A percentile compares a stretch with the other conserved stretches of the same genome.
These are phyloP conservation scores for Drosophila simulans DNA, from an alignment of 1,140 invertebrate species.

Conservation along the genomic window DNA sequence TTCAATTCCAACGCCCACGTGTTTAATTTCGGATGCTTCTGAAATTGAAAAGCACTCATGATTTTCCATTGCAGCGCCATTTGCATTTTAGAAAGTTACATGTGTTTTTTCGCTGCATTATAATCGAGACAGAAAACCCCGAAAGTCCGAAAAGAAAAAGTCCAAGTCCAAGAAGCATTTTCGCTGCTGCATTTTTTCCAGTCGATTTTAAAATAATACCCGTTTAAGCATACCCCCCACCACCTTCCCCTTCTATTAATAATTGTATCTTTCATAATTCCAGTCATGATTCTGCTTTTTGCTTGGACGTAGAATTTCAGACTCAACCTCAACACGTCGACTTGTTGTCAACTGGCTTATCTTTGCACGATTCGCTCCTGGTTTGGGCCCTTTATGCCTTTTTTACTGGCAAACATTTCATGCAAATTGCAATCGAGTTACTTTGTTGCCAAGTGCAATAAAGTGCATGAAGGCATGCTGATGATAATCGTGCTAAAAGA, in stretches of 20 bases:
- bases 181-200: conserved; percentile 44
- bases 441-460: conserved; percentile 67
- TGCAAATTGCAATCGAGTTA: conserved; percentile 48
- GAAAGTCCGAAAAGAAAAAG: conserved; percentile 24
- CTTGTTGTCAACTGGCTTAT: conserved; percentile 60
- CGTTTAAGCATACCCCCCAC: background rate
- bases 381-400: conserved; percentile 10
- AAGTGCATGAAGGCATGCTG: conserved; percentile 66
- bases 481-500: conserved; percentile 36
- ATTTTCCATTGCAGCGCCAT: conserved; percentile 75
- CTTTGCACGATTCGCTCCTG: conserved; percentile 53
- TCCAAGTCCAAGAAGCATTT: conserved; percentile 39
- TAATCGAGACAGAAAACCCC: conserved; percentile 43
- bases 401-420: conserved; percentile 44
- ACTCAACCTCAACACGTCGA: conserved; percentile 50
- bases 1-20: conserved; percentile 61
- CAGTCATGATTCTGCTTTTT: conserved; percentile 62
- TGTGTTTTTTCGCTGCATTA: conserved; percentile 72
- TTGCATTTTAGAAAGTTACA: conserved; percentile 81
- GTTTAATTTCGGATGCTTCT: conserved; percentile 27
- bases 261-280: conserved; percentile 73
- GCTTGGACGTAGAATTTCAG: conserved; percentile 55
- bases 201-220: conserved; percentile 27
- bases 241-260: conserved; percentile 52
- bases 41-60: conserved; percentile 73